Evolutionary conservation across 2,888 invertebrate species (phyloP).

Genomic region (Spisula solida): DNA sequence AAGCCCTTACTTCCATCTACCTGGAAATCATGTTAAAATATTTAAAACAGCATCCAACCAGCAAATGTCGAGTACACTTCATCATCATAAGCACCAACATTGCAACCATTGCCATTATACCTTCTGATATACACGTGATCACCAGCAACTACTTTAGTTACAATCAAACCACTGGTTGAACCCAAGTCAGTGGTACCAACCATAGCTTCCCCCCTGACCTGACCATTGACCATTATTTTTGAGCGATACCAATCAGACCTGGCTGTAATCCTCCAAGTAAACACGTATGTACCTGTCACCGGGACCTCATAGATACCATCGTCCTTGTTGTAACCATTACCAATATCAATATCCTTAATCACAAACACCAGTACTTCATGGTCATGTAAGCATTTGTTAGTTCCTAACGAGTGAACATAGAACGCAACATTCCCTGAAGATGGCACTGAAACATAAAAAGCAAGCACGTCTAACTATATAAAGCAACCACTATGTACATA

Average conservation of each 20-base stretch:
- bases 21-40: too few relatives aligned
- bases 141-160: too few relatives aligned
- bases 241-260: neutral
- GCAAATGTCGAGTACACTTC: neutral
- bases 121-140: too few relatives aligned
- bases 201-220: neutral
- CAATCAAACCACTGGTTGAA: neutral
- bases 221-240: neutral
- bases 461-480: too few relatives aligned
- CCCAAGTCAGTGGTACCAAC: neutral
- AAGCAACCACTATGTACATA: neutral
- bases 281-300: neutral
- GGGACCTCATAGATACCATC: neutral
- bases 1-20: too few relatives aligned
- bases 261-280: neutral
- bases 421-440: neutral
- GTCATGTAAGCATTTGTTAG: neutral
- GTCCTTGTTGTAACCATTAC: neutral
- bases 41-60: neutral
- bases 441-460: neutral
- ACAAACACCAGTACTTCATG: neutral
- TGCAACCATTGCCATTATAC: neutral
- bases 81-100: neutral
- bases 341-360: neutral
- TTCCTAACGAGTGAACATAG: neutral